Conservation (phyloP, 2,113 vertebrate species). For the Alectura lathami region DNA sequence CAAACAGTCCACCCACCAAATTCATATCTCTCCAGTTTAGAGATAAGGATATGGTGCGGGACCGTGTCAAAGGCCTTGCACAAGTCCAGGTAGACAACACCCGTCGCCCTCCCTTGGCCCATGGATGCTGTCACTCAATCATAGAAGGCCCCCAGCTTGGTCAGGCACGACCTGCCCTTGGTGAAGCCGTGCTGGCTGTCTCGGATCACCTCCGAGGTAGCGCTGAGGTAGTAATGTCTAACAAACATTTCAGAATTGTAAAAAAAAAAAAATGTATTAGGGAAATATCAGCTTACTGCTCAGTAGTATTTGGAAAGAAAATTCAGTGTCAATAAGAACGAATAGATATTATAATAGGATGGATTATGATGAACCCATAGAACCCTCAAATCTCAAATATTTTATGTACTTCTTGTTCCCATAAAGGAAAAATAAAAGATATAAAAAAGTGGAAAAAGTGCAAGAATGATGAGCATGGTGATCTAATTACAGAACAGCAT, state of each 20-base stretch:
- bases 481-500: not conserved
- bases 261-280: not conserved
- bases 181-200: no score
- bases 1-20: no score
- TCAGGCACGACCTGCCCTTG: no score
- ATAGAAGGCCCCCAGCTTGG: no score
- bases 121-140: no score
- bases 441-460: not conserved
- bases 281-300: not conserved
- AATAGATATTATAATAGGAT: not conserved
- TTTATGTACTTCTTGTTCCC: not conserved
- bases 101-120: no score
- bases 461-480: not conserved
- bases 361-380: not conserved
- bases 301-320: not conserved
- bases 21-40: no score
- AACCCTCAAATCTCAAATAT: not conserved
- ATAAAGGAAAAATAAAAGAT: not conserved
- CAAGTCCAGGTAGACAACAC: no score
- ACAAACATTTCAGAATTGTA: not conserved
- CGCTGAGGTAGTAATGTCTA: not conserved
- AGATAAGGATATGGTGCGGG: no score
- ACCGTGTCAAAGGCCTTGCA: no score
- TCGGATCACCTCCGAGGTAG: no score
- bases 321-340: not conserved